Evolutionary conservation across 2,113 vertebrate genomes (phyloP).

Genomic region (Nipponia nippon): DNA sequence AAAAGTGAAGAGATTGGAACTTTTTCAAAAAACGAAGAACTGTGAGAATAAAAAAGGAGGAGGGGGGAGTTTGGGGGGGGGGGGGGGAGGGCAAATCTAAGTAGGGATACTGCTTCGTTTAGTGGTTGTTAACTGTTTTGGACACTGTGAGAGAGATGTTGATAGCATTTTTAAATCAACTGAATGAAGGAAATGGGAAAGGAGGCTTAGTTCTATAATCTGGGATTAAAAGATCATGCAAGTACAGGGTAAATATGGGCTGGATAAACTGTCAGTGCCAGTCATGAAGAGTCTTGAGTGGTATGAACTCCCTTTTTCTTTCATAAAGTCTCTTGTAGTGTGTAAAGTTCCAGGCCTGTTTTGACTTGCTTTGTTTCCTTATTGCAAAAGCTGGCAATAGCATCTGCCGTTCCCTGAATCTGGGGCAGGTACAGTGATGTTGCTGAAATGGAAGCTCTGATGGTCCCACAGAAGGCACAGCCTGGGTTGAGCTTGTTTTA

Average conservation of each 20-base stretch:
- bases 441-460: neutral
- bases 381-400: neutral
- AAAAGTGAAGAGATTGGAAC: neutral
- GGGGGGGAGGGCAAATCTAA: neutral
- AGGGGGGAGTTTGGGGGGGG: too few relatives aligned
- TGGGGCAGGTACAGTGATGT: neutral
- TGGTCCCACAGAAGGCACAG: neutral
- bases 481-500: neutral
- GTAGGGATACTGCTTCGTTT: neutral
- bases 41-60: too few relatives aligned
- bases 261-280: neutral
- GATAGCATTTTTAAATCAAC: neutral
- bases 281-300: neutral
- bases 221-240: neutral
- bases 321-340: neutral
- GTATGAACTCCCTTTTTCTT: neutral
- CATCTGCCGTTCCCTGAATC: neutral
- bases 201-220: neutral
- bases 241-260: neutral
- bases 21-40: too few relatives aligned
- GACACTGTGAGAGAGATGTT: neutral
- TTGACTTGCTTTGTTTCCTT: neutral
- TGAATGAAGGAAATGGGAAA: neutral
- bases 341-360: neutral
- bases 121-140: neutral